Evolutionary conservation across 2,888 invertebrate species (phyloP).

Genomic region (Tipula helvola): DNA sequence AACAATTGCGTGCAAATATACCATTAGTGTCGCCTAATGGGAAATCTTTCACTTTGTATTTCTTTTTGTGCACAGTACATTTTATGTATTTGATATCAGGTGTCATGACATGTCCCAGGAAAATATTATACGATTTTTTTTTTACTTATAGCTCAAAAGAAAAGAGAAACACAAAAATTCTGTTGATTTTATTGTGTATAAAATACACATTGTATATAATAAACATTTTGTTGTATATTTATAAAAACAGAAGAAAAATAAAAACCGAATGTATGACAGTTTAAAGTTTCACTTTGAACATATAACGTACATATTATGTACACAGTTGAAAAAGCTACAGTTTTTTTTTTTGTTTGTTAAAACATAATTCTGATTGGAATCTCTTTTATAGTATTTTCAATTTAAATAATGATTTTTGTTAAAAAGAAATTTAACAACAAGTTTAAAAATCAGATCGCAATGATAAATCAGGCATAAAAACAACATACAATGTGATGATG

Average conservation of each 20-base stretch:
- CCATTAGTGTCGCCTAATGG: neutral
- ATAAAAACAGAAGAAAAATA: neutral
- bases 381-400: neutral
- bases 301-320: neutral
- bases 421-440: neutral
- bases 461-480: neutral
- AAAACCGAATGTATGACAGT: neutral
- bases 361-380: neutral
- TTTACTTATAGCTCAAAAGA: neutral
- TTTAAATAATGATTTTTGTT: neutral
- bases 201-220: neutral
- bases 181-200: neutral
- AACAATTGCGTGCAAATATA: neutral
- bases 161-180: neutral
- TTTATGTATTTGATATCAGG: neutral
- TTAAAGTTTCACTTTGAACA: neutral
- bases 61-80: neutral
- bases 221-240: neutral
- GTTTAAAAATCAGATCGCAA: neutral
- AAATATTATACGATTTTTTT: neutral
- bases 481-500: neutral
- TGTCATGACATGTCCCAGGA: neutral
- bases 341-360: neutral
- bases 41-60: neutral
- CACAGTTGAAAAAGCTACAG: neutral